Evolutionary conservation across 2,797 vertebrate genomes (phyloP), one percentile per base, ranked within the genome.

Genomic region (Siniperca obscura): DNA sequence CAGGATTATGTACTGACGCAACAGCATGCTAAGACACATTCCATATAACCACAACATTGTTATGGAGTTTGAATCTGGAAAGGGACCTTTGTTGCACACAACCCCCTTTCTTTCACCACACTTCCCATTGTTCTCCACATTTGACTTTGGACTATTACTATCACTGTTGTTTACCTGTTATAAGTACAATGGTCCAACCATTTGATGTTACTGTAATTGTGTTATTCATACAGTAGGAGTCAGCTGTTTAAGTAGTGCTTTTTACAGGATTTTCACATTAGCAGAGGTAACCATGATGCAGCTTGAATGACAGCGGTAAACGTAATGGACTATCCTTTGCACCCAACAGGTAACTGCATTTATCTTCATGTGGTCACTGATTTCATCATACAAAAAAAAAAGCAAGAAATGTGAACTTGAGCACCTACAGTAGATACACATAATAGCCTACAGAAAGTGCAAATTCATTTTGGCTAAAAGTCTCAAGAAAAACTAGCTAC

Each of bases 401-500:
- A 62, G 0, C 6, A 50, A 60, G 22, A 61, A 67, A 70, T 13
- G 25, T 66, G 16, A 74, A 22, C 5, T 14, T 34, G 30, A 74
- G 55, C 19, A 44, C 50, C 62, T 44, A 68, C 25, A 46, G 65
- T 42, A 69, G 4, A 80, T 13, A 59, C 25, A 55, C 55, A 38
- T 36, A 78, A 40, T 8, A 46, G 57, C 5, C 11, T 36, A 10
- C 0, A 1, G 36, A 56, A n/a, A 68, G 6, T 44, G 22, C 22
- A 53, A 38, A 14, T 25, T 27, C 30, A 78, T 72, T 79, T 74
- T 36, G 12, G 40, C 46, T 30, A 38, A 27, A 66, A 25, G 60
- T 42, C 7, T 60, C 17, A 38, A 61, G 55, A 42, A 82, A 89
- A 80, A 21, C 7, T 22, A 57, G 53, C 44, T 55, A 48, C 62